phyloP scores from a whole-genome alignment of 2,888 invertebrate genomes.

The Dastarcus helophoroides region DNA sequence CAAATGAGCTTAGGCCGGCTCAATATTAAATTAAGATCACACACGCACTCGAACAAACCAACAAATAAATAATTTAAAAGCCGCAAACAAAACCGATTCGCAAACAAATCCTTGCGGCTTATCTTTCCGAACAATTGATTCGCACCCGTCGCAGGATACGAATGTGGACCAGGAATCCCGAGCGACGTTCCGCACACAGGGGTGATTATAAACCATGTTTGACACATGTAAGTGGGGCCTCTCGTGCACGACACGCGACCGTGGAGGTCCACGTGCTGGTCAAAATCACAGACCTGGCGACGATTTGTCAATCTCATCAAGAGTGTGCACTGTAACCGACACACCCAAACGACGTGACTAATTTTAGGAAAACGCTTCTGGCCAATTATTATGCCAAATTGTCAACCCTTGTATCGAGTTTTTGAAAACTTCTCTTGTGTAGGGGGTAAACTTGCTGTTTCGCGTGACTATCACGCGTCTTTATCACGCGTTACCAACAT shows the following conservation, averaged over 20 bases:
- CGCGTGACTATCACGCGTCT: no score
- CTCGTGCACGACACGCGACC: conserved; percentile 26
- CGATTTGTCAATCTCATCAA: conserved; percentile 24
- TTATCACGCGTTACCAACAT: no score
- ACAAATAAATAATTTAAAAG: conserved; percentile 33
- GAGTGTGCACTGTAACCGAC: conserved; percentile 23
- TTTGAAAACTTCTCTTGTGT: no score
- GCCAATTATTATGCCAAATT: no score
- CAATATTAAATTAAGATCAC: conserved; percentile 29
- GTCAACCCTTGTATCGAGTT: no score
- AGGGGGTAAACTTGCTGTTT: no score
- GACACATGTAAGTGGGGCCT: conserved; percentile 36
- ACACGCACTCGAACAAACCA: conserved; percentile 23
- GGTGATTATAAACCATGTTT: conserved; percentile 30
- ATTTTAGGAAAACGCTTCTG: no score
- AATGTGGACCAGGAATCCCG: conserved; percentile 10
- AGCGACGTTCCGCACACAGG: conserved; percentile 12
- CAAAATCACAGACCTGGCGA: conserved; percentile 26
- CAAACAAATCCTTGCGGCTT: conserved; percentile 31
- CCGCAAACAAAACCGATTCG: conserved; percentile 24
- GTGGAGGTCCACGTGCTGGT: conserved; percentile 23
- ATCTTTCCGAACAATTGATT: conserved; percentile 38
- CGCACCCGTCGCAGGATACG: conserved; percentile 14
- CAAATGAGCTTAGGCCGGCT: conserved; percentile 18
- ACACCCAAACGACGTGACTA: conserved; percentile 23